Evolutionary conservation across 2,113 vertebrate genomes (phyloP).

Genomic region (Himantopus leucocephalus): DNA sequence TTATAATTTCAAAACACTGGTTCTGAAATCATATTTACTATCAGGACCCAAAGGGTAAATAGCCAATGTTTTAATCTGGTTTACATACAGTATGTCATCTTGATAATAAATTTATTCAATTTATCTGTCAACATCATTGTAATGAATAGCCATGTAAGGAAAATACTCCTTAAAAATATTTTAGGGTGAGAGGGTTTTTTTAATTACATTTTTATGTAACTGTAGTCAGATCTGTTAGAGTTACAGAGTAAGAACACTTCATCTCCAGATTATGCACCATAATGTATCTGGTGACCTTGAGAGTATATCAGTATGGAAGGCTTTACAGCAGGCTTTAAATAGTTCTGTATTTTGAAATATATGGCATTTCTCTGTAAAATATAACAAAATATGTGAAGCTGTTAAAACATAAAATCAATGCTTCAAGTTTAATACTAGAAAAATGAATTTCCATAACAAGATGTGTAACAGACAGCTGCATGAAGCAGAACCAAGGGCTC

Average conservation of each 20-base stretch:
- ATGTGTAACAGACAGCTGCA: constrained; percentile 34
- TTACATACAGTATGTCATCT: constrained; percentile 41
- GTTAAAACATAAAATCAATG: constrained; percentile 66
- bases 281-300: constrained; percentile 72
- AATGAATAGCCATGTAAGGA: constrained; percentile 48
- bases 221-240: constrained; percentile 39
- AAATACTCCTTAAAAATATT: constrained; percentile 60
- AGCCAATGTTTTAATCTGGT: constrained; percentile 64
- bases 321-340: constrained; percentile 62
- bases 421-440: constrained; percentile 62
- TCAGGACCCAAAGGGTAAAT: constrained; percentile 28
- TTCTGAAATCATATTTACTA: constrained; percentile 18
- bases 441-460: constrained; percentile 72
- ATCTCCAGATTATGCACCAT: constrained; percentile 51
- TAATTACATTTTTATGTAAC: constrained; percentile 73
- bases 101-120: constrained; percentile 62
- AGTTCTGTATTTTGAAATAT: constrained; percentile 66
- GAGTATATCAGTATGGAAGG: constrained; percentile 58
- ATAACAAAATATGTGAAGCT: constrained; percentile 57
- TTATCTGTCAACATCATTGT: constrained; percentile 59
- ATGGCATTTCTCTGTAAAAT: constrained; percentile 63
- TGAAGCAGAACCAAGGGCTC: constrained; percentile 6
- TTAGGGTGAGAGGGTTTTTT: constrained; percentile 59
- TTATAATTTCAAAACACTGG: constrained; percentile 11
- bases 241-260: constrained; percentile 53